Evolutionary conservation across 92 coral and sea anemone genomes (phyloP).

Genomic region (Epizoanthus rinbou): DNA sequence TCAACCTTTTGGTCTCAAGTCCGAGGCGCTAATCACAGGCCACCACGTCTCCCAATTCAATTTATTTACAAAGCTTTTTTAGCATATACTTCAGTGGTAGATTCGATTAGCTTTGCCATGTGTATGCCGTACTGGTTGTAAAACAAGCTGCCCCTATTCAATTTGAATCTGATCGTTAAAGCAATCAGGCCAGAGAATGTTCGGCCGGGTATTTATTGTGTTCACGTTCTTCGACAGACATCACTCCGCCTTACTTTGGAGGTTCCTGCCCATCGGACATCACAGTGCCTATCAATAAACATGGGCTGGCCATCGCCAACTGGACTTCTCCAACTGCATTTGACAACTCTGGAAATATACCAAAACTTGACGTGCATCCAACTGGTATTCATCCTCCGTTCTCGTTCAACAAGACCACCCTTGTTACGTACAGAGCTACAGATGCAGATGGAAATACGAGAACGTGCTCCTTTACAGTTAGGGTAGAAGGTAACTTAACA

Average conservation of each 20-base stretch:
- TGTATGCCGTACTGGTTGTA: too few relatives aligned
- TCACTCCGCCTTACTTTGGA: constrained; percentile 42
- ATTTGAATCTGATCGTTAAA: too few relatives aligned
- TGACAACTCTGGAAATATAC: constrained; percentile 50
- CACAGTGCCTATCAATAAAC: constrained; percentile 30
- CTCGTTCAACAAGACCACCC: constrained; percentile 23
- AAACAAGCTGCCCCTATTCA: too few relatives aligned
- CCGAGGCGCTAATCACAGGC: too few relatives aligned
- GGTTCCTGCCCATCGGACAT: constrained; percentile 63
- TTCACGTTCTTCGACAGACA: neutral
- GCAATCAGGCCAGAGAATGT: neutral
- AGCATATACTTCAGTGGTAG: too few relatives aligned
- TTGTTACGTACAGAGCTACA: constrained; percentile 51
- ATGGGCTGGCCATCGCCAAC: constrained; percentile 44
- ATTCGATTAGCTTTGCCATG: too few relatives aligned
- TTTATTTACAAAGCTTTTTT: too few relatives aligned
- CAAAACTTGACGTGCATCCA: constrained; percentile 40
- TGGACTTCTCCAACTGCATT: constrained; percentile 56
- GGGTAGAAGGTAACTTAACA: constrained; percentile 45
- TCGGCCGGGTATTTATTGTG: neutral
- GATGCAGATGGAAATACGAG: constrained; percentile 53
- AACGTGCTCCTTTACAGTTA: constrained; percentile 54
- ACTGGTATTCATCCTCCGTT: constrained; percentile 55
- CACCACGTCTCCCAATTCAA: too few relatives aligned
- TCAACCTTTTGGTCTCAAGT: too few relatives aligned